A percentile compares a stretch with the other conserved stretches of the same genome.
phyloP scores from a whole-genome alignment of 2,888 invertebrate genomes.

The Graphium colonna region DNA sequence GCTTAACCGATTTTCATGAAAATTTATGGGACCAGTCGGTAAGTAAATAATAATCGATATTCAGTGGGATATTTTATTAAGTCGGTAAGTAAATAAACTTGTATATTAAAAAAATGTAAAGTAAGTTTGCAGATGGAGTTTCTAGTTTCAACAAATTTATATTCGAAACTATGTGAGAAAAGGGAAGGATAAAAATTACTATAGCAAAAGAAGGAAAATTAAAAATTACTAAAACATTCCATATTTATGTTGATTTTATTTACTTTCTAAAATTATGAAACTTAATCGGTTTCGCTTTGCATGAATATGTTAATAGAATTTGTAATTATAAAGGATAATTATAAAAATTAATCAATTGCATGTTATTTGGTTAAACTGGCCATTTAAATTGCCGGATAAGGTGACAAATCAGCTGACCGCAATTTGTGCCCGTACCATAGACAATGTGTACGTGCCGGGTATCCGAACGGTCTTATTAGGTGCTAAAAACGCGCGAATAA shows the following conservation, averaged over 20 bases:
- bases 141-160: too few relatives aligned
- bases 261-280: neutral
- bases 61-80: too few relatives aligned
- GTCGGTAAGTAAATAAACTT: too few relatives aligned
- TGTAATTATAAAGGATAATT: constrained; percentile 1
- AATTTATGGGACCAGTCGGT: too few relatives aligned
- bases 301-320: constrained; percentile 1
- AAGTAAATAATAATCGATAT: too few relatives aligned
- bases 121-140: too few relatives aligned
- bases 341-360: constrained; percentile 15
- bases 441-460: constrained; percentile 27
- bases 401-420: constrained; percentile 13
- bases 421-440: constrained; percentile 15
- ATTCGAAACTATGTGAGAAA: too few relatives aligned
- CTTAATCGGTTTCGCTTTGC: neutral
- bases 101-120: too few relatives aligned
- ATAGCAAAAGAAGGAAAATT: neutral
- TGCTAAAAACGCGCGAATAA: constrained; percentile 18
- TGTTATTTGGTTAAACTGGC: constrained; percentile 14
- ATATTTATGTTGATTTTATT: neutral
- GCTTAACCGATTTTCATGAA: too few relatives aligned
- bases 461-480: constrained; percentile 24
- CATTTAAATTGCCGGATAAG: constrained; percentile 6
- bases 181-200: neutral
- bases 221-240: constrained; percentile 20